Evolutionary conservation across 2,113 vertebrate genomes (phyloP), one percentile per base, ranked within the genome.

Genomic region (Petroica traversi): DNA sequence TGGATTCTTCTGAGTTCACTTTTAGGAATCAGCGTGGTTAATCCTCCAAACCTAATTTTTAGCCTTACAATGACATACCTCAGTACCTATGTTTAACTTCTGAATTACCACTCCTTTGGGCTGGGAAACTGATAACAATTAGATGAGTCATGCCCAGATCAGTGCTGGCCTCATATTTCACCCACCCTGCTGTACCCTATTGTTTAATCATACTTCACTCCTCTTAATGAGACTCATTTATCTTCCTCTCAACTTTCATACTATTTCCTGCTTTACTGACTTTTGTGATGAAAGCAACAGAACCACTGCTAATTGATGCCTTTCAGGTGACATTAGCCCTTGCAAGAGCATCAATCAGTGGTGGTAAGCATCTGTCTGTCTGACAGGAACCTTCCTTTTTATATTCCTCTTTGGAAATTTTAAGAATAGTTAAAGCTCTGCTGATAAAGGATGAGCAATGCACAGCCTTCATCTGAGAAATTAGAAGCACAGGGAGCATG

Each of bases 181-280:
- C 68, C 85, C 67, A 92, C 61, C 59, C 80, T 87, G 57, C 76
- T 78, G 43, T 86, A 63, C 46, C 28, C 31, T 77, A 34, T 64
- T 89, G 90, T 89, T 96, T 92, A 85, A 92, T 88, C 81, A 90
- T 66, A 80, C 62, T 51, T 89, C 79, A 77, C 43, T 83, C 40
- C 41, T 90, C 31, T 63, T 88, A 93, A 93, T 77, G 59, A 93
- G 79, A 49, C 40, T 81, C 51, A 85, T 96, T 95, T 88, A 58
- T 96, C 88, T 88, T 92, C 74, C 89, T 93, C 74, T 92, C 75
- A 77, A 59, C 51, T 89, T 96, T 88, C 64, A 36, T 54, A 34
- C 59, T 52, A 34, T 88, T 96, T 95, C 90, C 92, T 92, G 63
- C 72, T 90, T 84, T 80, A 68, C 80, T 67, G 79, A 88, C 71